Evolutionary conservation across 2,113 vertebrate species (phyloP).

Genomic region (Notothenia coriiceps): DNA sequence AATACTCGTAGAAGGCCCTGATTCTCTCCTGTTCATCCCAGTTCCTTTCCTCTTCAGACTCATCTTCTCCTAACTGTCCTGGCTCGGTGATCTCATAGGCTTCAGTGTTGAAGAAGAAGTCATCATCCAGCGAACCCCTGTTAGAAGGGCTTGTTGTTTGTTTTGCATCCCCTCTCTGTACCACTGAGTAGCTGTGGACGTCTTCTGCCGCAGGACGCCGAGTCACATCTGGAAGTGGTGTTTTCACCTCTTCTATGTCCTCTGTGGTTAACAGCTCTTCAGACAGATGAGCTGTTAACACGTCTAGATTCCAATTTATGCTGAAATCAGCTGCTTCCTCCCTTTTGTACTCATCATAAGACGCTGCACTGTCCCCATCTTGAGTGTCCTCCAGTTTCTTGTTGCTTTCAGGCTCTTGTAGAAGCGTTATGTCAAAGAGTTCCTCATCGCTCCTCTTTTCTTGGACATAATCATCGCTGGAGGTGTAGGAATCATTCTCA

Average conservation of each 20-base stretch:
- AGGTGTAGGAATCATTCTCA: slow-evolving; percentile 57
- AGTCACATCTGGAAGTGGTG: slow-evolving; percentile 20
- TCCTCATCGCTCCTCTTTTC: slow-evolving; percentile 30
- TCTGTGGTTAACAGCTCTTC: slow-evolving; percentile 50
- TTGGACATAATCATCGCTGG: slow-evolving; percentile 54
- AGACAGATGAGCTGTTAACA: slow-evolving; percentile 27
- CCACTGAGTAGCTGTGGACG: slow-evolving; percentile 12
- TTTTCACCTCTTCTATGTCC: slow-evolving; percentile 24
- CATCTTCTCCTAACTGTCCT: slow-evolving; percentile 51
- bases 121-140: slow-evolving; percentile 64
- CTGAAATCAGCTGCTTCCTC: slow-evolving; percentile 9
- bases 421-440: neutral
- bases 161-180: slow-evolving; percentile 14
- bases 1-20: slow-evolving; percentile 78
- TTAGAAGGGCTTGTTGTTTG: slow-evolving; percentile 21
- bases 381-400: neutral
- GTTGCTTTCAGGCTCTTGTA: slow-evolving; percentile 1
- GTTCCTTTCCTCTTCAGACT: slow-evolving; percentile 70
- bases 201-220: slow-evolving; percentile 22
- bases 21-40: slow-evolving; percentile 82
- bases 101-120: slow-evolving; percentile 64
- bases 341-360: neutral
- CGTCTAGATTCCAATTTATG: slow-evolving; percentile 36
- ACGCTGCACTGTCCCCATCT: neutral
- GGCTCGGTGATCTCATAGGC: slow-evolving; percentile 25